Conservation (phyloP, 2,888 invertebrate genomes). For the Agrotis puta region DNA sequence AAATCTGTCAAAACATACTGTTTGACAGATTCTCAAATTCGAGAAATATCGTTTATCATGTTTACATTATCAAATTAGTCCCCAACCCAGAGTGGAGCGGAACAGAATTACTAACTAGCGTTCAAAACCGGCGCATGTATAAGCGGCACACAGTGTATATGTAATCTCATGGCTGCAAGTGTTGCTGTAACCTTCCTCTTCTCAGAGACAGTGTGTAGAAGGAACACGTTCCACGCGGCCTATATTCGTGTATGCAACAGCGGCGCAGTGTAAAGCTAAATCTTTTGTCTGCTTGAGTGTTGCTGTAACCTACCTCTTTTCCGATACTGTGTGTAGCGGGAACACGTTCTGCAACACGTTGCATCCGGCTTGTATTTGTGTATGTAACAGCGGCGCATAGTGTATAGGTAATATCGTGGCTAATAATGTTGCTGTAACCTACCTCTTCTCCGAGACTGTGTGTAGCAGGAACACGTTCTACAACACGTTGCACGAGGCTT, state of each 20-base stretch:
- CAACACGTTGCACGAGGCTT: conserved; percentile 72
- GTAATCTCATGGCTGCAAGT: conserved; percentile 73
- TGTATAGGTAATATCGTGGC: conserved; percentile 77
- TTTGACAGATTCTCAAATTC: too few species aligned
- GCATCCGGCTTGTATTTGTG: conserved; percentile 65
- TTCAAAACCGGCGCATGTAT: conserved; percentile 19
- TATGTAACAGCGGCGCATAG: conserved; percentile 49
- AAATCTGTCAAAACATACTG: too few species aligned
- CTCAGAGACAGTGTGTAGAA: conserved; percentile 39
- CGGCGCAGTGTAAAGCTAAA: too few species aligned
- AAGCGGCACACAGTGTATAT: conserved; percentile 66
- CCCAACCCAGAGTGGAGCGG: too few species aligned
- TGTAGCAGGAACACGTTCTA: conserved; percentile 62
- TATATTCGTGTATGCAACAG: conserved; percentile 56
- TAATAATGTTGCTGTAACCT: not conserved
- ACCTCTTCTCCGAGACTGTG: conserved; percentile 44
- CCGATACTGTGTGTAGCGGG: conserved; percentile 39
- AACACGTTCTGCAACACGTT: conserved; percentile 67
- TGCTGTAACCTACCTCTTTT: conserved; percentile 43
- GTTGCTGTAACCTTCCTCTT: conserved; percentile 45
- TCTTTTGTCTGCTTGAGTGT: too few species aligned
- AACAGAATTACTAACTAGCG: too few species aligned
- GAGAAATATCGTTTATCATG: too few species aligned
- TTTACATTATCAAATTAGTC: too few species aligned
- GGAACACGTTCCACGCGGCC: conserved; percentile 70